phyloP scores from a whole-genome alignment of 92 coral and sea anemone genomes.

The Phenganax stokvisi region DNA sequence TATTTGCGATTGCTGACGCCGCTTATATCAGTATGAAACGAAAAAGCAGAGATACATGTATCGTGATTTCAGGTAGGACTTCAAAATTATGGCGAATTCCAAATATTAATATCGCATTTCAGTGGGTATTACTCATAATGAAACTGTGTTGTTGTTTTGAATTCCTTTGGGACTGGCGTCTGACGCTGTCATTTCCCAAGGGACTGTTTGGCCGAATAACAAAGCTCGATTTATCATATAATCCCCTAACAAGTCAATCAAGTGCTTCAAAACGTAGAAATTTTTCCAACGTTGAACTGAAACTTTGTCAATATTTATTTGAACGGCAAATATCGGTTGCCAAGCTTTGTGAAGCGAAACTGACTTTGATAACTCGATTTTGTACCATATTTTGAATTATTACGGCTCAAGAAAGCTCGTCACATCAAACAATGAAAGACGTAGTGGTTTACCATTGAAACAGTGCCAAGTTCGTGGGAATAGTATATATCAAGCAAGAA shows the following conservation, averaged over 20 bases:
- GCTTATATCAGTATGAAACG: constrained; percentile 95
- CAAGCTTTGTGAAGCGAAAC: constrained; percentile 6
- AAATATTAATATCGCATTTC: neutral
- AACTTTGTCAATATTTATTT: neutral
- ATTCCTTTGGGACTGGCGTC: neutral
- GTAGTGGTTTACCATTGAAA: neutral
- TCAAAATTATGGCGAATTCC: neutral
- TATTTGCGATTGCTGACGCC: constrained; percentile 93
- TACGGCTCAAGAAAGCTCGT: neutral
- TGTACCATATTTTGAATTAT: neutral
- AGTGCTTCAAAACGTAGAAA: neutral
- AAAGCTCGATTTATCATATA: neutral
- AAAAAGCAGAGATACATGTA: constrained; percentile 86
- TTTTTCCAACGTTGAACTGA: neutral
- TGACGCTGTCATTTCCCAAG: neutral
- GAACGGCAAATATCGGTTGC: constrained; percentile 16
- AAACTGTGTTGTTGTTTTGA: neutral
- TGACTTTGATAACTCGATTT: neutral
- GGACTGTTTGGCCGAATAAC: neutral
- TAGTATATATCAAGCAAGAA: neutral
- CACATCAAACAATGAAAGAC: neutral
- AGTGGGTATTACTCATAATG: neutral
- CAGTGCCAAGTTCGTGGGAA: neutral
- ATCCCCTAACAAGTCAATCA: constrained; percentile 18
- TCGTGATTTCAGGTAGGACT: constrained; percentile 82